Percentiles rank a stretch among this genome's conserved stretches.
phyloP scores from a whole-genome alignment of 2,888 invertebrate genomes.

The Caenorhabditis afra region DNA sequence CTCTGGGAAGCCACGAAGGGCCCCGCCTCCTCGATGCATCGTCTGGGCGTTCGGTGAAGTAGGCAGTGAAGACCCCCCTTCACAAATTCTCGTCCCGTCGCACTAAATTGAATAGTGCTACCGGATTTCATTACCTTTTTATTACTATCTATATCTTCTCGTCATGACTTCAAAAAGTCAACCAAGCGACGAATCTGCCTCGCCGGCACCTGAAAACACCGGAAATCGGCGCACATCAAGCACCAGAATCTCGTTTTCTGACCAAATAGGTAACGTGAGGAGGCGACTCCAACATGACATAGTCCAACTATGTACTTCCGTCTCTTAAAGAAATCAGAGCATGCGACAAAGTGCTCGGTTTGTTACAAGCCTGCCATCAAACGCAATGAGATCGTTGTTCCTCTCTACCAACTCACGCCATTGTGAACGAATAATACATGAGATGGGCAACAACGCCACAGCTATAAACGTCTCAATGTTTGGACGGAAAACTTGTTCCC shows the following conservation, averaged over 20 bases:
- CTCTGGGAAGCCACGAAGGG: conserved; percentile 19
- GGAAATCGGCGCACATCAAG: conserved; percentile 61
- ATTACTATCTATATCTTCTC: too few relatives aligned
- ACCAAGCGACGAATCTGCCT: conserved; percentile 27
- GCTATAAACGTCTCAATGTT: conserved; percentile 55
- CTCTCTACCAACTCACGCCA: conserved; percentile 53
- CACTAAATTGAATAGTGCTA: conserved; percentile 50
- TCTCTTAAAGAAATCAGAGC: conserved; percentile 29
- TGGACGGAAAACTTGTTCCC: conserved; percentile 31
- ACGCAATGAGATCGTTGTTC: conserved; percentile 42
- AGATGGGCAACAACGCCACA: conserved; percentile 37
- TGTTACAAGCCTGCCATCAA: not conserved
- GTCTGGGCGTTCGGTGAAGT: conserved; percentile 50
- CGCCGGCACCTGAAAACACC: conserved; percentile 50
- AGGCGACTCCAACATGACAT: not conserved
- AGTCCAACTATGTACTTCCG: conserved; percentile 22
- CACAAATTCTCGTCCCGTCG: conserved; percentile 21
- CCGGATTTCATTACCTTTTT: conserved; percentile 5
- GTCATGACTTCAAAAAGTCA: conserved; percentile 22
- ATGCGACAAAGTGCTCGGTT: too few relatives aligned
- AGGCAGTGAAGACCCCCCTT: conserved; percentile 8
- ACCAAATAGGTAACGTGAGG: conserved; percentile 62
- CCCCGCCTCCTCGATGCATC: conserved; percentile 39
- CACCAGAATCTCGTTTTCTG: conserved; percentile 66
- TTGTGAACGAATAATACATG: conserved; percentile 51